Percentiles rank a stretch among this genome's conserved stretches.
Conservation (phyloP, 2,888 invertebrate species). For the Ashinkailepas kermadecensis region DNA sequence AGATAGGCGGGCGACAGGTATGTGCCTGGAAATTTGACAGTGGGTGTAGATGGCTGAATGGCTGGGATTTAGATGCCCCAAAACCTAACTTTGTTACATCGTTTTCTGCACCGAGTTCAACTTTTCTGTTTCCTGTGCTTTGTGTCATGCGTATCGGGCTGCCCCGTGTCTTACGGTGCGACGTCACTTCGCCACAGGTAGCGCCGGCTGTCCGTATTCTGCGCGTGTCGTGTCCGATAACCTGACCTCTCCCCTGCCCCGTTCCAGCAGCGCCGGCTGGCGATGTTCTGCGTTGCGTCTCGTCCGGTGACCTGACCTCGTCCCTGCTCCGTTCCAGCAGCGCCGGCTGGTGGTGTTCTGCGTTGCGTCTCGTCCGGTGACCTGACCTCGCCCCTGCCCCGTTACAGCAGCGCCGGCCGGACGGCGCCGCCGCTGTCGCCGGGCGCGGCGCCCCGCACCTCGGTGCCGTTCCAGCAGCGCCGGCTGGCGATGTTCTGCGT, state of each 20-base stretch:
- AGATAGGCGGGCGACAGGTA: too few relatives aligned
- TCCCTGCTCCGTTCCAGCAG: slow-evolving; percentile 70
- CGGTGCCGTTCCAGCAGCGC: slow-evolving; percentile 85
- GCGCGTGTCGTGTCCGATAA: neutral
- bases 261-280: slow-evolving; percentile 5
- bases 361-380: neutral
- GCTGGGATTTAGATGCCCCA: too few relatives aligned
- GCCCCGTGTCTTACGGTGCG: too few relatives aligned
- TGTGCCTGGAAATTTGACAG: too few relatives aligned
- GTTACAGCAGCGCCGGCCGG: slow-evolving; percentile 11
- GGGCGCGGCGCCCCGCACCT: slow-evolving; percentile 35
- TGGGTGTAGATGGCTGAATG: too few relatives aligned
- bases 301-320: neutral
- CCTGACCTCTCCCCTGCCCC: too few relatives aligned
- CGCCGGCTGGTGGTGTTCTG: slow-evolving; percentile 83
- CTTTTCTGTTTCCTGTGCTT: too few relatives aligned
- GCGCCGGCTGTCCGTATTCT: slow-evolving; percentile 88
- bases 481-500: slow-evolving; percentile 83
- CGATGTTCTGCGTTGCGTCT: neutral
- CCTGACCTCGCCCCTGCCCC: too few relatives aligned
- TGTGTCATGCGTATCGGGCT: too few relatives aligned
- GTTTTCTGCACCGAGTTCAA: too few relatives aligned
- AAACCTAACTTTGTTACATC: too few relatives aligned
- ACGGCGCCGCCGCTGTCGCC: slow-evolving; percentile 16
- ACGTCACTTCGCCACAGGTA: neutral